phyloP scores from a whole-genome alignment of 2,113 vertebrate genomes.

The Oryctolagus cuniculus region mOryCun1.1 NC_091441.1:117024501-117025000 shows the following conservation, averaged over 20 bases:
- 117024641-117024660: background rate
- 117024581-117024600: background rate
- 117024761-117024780: background rate
- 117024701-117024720: too few relatives aligned
- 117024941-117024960: background rate
- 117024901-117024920: background rate
- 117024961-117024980: background rate
- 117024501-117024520: background rate
- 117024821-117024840: constrained; percentile 14
- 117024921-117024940: background rate
- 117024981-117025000: background rate
- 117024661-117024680: background rate
- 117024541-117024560: constrained; percentile 34
- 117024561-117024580: constrained; percentile 24
- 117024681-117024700: background rate
- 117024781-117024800: background rate
- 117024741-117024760: too few relatives aligned
- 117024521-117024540: background rate
- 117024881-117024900: background rate
- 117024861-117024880: background rate
- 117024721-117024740: too few relatives aligned
- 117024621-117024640: background rate
- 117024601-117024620: background rate
- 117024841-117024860: background rate
- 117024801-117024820: background rate